phyloP scores from a whole-genome alignment of 2,888 invertebrate genomes.

The Sarcophaga carnaria region DNA sequence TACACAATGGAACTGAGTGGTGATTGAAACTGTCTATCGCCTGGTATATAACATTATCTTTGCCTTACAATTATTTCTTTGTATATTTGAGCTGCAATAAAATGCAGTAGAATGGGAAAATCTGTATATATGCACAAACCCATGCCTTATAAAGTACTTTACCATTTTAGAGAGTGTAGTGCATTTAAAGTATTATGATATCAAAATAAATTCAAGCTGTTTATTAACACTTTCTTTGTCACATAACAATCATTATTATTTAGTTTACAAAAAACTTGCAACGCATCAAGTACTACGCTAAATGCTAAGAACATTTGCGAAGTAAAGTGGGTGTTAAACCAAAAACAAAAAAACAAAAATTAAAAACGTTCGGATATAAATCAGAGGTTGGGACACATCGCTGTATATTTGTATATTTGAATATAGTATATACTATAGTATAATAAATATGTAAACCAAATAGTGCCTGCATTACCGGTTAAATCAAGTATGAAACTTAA shows the following conservation, averaged over 20 bases:
- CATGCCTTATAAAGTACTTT: not conserved
- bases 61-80: no score
- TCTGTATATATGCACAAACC: no score
- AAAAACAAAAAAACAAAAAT: not conserved
- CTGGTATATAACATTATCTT: no score
- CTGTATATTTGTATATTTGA: no score
- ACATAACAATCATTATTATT: conserved; percentile 14
- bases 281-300: conserved; percentile 49
- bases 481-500: conserved; percentile 18
- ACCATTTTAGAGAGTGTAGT: not conserved
- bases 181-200: not conserved
- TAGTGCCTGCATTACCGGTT: conserved; percentile 50
- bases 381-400: conserved; percentile 21
- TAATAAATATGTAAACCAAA: not conserved
- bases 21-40: no score
- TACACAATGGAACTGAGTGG: no score
- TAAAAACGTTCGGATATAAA: conserved; percentile 46
- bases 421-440: not conserved
- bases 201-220: conserved; percentile 5
- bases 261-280: conserved; percentile 62
- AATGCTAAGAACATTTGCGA: not conserved
- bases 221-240: conserved; percentile 25
- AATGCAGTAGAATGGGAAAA: no score
- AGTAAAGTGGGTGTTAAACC: not conserved
- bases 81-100: no score